Base-by-base conservation (phyloP, 2,888 invertebrate species). In the Mythimna albipuncta region DNA sequence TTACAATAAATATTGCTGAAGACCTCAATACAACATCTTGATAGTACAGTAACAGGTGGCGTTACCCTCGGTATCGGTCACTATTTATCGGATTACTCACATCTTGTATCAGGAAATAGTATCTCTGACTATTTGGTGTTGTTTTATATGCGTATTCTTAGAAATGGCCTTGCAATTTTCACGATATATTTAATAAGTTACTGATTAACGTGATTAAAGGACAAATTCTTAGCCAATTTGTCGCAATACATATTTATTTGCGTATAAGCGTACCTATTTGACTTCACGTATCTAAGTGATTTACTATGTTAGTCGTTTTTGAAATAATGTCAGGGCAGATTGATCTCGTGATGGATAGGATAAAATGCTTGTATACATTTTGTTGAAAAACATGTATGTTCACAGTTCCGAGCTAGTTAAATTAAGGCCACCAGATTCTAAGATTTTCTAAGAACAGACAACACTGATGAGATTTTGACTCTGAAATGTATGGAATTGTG, bases 1-100 rank as follows among this genome's bases (percentile, higher is more conserved):
- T 32, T 16, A 4, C 16, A 47, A 47, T 1, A 47, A 4, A 32
- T 19, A 50, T 50, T 50, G 19, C 7, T 50, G 50, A 50, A 50
- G 50, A 50, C 6, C 16, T 4, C 7, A 19, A 50, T 47, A 50
- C 50, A 58, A 32, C 7, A 58, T 58, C 19, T 32, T 58, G 35
- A 35, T 32, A 35, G 3, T 9, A 32, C 32, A 32, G 13, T 32
- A 57, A 6, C 13, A 16, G 19, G 21, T 35, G 7, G 41, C 16
- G 38, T 52, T 68, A 63, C 38, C 21, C 21, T 21, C 16, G 0
- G 38, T 77, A 75, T 70, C 70, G 19, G 57, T 77, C 77, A 62
- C 16, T 77, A 26, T 26, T 57, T 77, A 77, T 69, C 77, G 26
- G 16, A 57, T 52, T 57, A n/a, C n/a, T 57, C n/a, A 55, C 54